Percentiles rank a stretch among this genome's conserved stretches.
Conservation (phyloP, 2,113 vertebrate genomes). For the Platysteira castanea region DNA sequence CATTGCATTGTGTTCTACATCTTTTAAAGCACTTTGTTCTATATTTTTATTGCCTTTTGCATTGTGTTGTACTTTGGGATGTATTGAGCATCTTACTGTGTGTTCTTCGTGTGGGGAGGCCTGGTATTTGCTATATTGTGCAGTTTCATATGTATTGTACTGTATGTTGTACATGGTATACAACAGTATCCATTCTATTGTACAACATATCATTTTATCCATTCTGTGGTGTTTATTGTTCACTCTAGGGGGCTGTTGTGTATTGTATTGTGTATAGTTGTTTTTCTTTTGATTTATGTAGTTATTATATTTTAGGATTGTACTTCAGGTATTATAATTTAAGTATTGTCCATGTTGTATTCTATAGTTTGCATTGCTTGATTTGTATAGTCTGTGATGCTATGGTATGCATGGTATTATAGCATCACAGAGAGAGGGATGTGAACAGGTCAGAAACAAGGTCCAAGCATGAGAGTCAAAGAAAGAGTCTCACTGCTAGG, state of each 20-base stretch:
- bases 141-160: no score
- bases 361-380: background rate
- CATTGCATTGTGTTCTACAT: background rate
- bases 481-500: accelerated
- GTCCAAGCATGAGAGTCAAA: background rate
- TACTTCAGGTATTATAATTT: background rate
- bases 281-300: background rate
- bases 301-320: background rate
- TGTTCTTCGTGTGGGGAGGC: no score
- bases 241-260: background rate
- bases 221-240: background rate
- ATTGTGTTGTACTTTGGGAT: background rate
- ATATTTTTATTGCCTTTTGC: background rate
- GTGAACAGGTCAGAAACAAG: background rate
- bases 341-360: background rate
- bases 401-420: no score
- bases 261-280: background rate
- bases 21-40: background rate
- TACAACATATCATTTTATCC: background rate
- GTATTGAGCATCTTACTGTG: background rate
- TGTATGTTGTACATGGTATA: background rate
- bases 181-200: background rate
- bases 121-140: background rate
- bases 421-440: background rate
- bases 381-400: background rate